Percentiles rank a stretch among this genome's conserved stretches.
phyloP scores from a whole-genome alignment of 2,888 invertebrate genomes.

The Eilema sororculum region DNA sequence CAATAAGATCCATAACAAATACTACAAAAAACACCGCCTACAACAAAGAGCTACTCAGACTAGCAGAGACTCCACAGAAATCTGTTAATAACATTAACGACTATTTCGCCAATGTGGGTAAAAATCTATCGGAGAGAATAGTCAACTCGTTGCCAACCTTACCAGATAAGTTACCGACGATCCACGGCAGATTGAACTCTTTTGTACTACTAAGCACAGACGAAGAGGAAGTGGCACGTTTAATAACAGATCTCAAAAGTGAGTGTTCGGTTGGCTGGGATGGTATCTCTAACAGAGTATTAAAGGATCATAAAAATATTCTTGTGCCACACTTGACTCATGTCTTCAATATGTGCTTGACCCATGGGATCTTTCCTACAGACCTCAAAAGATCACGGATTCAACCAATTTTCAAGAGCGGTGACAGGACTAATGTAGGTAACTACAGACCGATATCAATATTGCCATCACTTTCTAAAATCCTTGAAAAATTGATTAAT shows the following conservation, averaged over 20 bases:
- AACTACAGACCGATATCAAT: slow-evolving; percentile 4
- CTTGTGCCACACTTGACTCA: not conserved
- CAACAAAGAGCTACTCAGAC: too few species aligned
- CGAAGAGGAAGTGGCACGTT: not conserved
- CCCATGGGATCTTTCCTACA: not conserved
- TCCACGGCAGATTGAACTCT: not conserved
- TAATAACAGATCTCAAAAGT: not conserved
- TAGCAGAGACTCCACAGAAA: not conserved
- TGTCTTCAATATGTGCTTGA: not conserved
- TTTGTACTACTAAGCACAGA: not conserved
- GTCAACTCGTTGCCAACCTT: too few species aligned
- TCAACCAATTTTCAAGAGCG: not conserved
- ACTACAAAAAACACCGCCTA: too few species aligned
- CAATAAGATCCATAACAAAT: too few species aligned
- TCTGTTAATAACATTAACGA: not conserved
- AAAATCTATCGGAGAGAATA: too few species aligned
- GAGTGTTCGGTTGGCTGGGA: not conserved
- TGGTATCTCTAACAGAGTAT: not conserved
- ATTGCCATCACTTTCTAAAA: not conserved
- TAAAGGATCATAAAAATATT: not conserved
- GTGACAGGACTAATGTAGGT: not conserved
- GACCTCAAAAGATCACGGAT: not conserved
- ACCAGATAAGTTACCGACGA: not conserved
- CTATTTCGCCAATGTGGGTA: not conserved
- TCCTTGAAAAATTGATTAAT: too few species aligned